Percentiles rank a stretch among this genome's conserved stretches.
Evolutionary conservation across 2,797 vertebrate genomes (phyloP).

Genomic region (Paguma larvata): DNA sequence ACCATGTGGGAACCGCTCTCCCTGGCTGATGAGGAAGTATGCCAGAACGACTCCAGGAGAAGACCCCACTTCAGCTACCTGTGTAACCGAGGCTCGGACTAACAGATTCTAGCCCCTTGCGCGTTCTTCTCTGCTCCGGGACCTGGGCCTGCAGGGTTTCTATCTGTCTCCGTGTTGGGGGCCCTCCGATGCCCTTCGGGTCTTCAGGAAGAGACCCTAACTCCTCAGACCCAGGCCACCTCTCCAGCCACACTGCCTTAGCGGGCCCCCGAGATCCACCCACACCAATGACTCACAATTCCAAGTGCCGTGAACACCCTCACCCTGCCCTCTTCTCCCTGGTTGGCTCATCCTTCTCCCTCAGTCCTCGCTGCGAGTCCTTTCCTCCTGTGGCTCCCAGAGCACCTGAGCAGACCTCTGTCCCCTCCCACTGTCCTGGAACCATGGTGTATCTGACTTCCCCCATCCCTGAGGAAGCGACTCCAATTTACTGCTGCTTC

Average conservation of each 20-base stretch:
- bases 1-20: neutral
- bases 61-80: neutral
- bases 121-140: neutral
- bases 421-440: neutral
- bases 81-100: neutral
- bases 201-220: slow-evolving; percentile 55
- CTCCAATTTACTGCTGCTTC: neutral
- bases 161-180: neutral
- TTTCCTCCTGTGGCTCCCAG: neutral
- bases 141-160: neutral
- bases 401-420: neutral
- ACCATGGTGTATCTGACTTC: neutral
- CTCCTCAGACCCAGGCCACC: slow-evolving; percentile 25
- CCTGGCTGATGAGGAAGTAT: neutral
- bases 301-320: neutral
- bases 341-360: neutral
- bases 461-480: neutral
- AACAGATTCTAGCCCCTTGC: neutral
- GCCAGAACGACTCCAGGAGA: neutral
- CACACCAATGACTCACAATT: slow-evolving; percentile 53
- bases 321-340: neutral
- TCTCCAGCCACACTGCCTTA: slow-evolving; percentile 12
- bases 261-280: slow-evolving; percentile 25
- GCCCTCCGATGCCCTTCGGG: neutral
- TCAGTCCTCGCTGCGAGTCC: neutral